phyloP scores from a whole-genome alignment of 2,113 vertebrate species.

The Atrichornis clamosus region DNA sequence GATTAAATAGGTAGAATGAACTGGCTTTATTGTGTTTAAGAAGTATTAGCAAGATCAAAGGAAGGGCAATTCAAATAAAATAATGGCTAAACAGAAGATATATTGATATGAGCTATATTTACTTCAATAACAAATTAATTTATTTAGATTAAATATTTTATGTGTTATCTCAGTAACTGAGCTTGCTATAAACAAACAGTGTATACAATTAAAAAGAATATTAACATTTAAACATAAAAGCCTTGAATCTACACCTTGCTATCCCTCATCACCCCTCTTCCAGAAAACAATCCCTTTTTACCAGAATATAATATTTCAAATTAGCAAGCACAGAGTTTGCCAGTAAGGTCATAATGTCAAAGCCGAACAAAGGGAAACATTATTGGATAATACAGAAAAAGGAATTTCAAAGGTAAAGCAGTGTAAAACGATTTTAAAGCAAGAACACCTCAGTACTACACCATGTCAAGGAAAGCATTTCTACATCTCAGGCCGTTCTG shows the following conservation, averaged over 20 bases:
- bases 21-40: not conserved
- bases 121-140: not conserved
- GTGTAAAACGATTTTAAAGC: not conserved
- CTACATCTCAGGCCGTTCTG: not conserved
- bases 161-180: not conserved
- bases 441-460: not conserved
- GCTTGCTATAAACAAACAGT: not conserved
- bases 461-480: not conserved
- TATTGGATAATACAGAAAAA: not conserved
- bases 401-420: not conserved
- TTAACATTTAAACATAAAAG: not conserved
- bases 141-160: not conserved
- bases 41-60: not conserved
- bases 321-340: not conserved
- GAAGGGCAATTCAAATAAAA: not conserved
- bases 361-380: not conserved
- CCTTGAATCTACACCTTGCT: not conserved
- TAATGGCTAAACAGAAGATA: not conserved
- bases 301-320: not conserved
- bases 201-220: not conserved
- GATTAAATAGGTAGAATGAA: not conserved
- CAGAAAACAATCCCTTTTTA: not conserved
- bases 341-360: not conserved
- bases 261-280: not conserved
- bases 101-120: not conserved